Base-by-base conservation (phyloP, 1,140 invertebrate genomes). In the Maniola jurtina region DNA sequence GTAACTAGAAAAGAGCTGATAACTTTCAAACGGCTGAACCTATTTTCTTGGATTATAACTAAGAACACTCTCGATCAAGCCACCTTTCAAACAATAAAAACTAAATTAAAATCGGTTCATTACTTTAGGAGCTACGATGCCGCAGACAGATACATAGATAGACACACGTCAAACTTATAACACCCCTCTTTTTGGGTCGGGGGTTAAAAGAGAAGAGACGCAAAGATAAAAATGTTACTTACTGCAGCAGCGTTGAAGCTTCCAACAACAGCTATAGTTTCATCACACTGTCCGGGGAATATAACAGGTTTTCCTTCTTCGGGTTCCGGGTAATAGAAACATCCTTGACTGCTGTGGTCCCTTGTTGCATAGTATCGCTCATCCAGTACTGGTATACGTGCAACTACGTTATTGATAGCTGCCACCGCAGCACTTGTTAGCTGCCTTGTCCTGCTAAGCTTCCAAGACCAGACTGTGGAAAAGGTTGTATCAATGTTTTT, bases 291-390 rank as follows among this genome's bases (percentile, higher is more conserved):
- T 45, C 81, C 80, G 33, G 76, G 72, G 66, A 84, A 84, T 3
- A 50, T 40, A 0, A 81, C 67, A 6, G 76, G 56, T 1, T 36
- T 69, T 7, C 57, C 68, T 33, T 73, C 58, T n/a, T 72, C 38
- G 2, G 72, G 69, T 14, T 63, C 61, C 0, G 82, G 84, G 55
- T 68, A 79, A 59, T 86, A 84, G 77, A 86, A 86, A 61, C 84
- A 86, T 8, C 80, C 84, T 3, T 71, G 61, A 15, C 61, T 65
- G 16, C 47, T 76, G 36, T 86, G 85, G 45, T 84, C 72, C 13
- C 62, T 70, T 7, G 7, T 1, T 2, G 66, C 10, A 56, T 72
- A 89, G 58, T 86, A 89, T n/a, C 71, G 63, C 0, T 84, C 52
- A 48, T 82, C 75, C 1, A 89, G 65, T 0, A 83, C 76, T 35